Conservation (phyloP, 2,888 invertebrate genomes). For the Heliothis peltigera region DNA sequence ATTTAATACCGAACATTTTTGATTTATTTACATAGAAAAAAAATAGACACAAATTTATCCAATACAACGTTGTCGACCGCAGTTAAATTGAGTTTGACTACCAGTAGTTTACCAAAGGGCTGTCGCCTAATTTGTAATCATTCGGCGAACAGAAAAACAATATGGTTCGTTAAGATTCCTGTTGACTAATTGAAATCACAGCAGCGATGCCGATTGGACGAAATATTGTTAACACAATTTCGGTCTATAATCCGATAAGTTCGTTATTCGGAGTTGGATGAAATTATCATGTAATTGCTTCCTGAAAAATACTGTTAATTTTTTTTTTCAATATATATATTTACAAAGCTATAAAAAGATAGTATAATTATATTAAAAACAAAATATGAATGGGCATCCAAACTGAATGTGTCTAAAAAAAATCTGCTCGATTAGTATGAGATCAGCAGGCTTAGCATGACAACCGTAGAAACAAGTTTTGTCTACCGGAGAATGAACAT, state of each 20-base stretch:
- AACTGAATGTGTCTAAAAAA: too few relatives aligned
- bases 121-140: constrained; percentile 53
- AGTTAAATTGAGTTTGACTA: constrained; percentile 55
- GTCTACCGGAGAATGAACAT: too few relatives aligned
- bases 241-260: constrained; percentile 17
- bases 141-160: constrained; percentile 54
- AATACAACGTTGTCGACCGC: constrained; percentile 39
- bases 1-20: too few relatives aligned
- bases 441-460: too few relatives aligned
- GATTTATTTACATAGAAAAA: constrained; percentile 6
- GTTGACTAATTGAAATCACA: constrained; percentile 48
- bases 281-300: constrained; percentile 16
- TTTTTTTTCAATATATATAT: too few relatives aligned
- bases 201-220: constrained; percentile 33
- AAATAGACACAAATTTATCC: constrained; percentile 19
- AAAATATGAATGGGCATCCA: too few relatives aligned
- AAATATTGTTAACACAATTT: constrained; percentile 50
- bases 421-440: too few relatives aligned
- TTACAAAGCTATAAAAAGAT: too few relatives aligned
- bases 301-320: too few relatives aligned
- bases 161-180: constrained; percentile 55
- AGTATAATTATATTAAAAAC: too few relatives aligned
- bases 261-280: constrained; percentile 25
- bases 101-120: constrained; percentile 49
- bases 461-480: too few relatives aligned